These are phyloP conservation scores for Himalopsyche kuldschensis DNA, from an alignment of 2,888 invertebrate species.

Conservation along the genomic window DNA sequence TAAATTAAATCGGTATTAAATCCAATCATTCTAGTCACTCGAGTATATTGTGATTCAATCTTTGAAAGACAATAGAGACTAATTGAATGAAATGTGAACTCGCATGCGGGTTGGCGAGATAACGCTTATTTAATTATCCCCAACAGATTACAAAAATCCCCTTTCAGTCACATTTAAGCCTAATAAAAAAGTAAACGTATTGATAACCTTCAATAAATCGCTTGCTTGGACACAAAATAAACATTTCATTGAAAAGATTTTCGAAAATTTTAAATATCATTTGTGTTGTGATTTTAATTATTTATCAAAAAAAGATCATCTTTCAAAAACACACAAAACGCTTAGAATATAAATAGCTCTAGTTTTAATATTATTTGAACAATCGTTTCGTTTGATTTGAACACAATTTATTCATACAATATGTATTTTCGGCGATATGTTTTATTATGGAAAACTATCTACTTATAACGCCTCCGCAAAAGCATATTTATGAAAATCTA, in stretches of 20 bases:
- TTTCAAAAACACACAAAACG: too few species aligned
- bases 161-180: neutral
- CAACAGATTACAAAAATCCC: neutral
- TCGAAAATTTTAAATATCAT: neutral
- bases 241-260: neutral
- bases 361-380: too few species aligned
- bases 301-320: too few species aligned
- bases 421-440: too few species aligned
- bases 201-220: neutral
- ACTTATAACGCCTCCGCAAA: too few species aligned
- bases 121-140: neutral
- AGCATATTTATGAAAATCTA: too few species aligned
- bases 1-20: slow-evolving; percentile 2
- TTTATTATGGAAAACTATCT: too few species aligned
- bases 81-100: slow-evolving; percentile 16
- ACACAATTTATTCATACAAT: too few species aligned
- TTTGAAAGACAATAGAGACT: slow-evolving; percentile 14
- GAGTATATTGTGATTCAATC: slow-evolving; percentile 6
- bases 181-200: neutral
- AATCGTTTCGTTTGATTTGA: too few species aligned
- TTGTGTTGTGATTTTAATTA: too few species aligned
- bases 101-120: slow-evolving; percentile 7
- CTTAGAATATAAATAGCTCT: too few species aligned
- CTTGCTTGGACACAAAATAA: too few species aligned
- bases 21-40: neutral